Evolutionary conservation across 2,113 vertebrate species (phyloP).

Genomic region (Pangasianodon gigas): DNA sequence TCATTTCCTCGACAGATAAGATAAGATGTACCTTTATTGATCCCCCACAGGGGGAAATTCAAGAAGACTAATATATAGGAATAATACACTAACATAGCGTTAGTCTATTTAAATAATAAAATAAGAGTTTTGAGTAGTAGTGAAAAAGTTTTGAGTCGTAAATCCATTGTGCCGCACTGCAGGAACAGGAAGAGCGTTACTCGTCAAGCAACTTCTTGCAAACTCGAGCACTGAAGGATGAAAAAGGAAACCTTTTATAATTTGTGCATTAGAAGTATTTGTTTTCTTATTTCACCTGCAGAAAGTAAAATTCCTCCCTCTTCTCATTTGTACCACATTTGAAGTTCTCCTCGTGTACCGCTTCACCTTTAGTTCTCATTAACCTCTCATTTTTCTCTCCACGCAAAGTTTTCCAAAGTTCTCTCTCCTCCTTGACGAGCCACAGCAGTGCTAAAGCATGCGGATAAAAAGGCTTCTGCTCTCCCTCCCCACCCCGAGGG

Average conservation of each 20-base stretch:
- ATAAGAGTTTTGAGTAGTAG: not conserved
- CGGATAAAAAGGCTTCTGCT: slow-evolving; percentile 12
- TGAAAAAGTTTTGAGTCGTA: not conserved
- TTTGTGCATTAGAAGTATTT: not conserved
- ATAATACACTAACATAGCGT: not conserved
- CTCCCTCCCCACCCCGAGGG: slow-evolving; percentile 1
- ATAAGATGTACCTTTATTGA: too few species aligned
- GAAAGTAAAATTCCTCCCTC: not conserved
- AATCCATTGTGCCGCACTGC: not conserved
- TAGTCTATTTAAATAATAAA: not conserved
- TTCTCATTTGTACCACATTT: not conserved
- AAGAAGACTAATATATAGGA: not conserved
- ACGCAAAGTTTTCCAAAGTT: slow-evolving; percentile 29
- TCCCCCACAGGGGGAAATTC: too few species aligned
- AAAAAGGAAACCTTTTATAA: not conserved
- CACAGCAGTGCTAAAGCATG: not conserved
- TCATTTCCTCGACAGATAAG: too few species aligned
- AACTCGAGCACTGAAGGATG: not conserved
- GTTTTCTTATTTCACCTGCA: not conserved
- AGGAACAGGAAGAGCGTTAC: not conserved
- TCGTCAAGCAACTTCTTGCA: not conserved
- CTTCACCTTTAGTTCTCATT: slow-evolving; percentile 23
- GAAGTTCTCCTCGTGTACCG: slow-evolving; percentile 7
- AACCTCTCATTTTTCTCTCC: not conserved
- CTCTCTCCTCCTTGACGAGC: not conserved